These are phyloP conservation scores for Apodemia duryi DNA, from an alignment of 2,888 invertebrate species.

Conservation along the genomic window DNA sequence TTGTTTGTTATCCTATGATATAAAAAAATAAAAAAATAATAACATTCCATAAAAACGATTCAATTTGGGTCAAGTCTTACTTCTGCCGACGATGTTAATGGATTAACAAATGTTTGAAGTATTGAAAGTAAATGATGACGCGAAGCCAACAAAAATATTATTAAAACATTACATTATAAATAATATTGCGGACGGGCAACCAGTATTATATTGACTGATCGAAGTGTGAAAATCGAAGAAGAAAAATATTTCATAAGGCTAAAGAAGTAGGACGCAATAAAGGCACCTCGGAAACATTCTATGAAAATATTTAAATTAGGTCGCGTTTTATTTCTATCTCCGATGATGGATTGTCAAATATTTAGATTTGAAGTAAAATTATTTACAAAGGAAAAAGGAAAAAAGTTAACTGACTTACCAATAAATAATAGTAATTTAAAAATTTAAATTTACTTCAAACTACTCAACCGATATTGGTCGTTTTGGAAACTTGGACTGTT, in stretches of 20 bases:
- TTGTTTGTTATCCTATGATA: no score
- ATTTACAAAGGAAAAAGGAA: background rate
- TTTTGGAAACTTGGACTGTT: no score
- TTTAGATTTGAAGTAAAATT: background rate
- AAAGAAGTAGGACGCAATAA: background rate
- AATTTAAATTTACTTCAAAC: no score
- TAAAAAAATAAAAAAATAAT: no score
- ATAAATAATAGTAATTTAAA: no score
- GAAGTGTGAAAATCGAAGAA: background rate
- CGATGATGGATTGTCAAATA: background rate
- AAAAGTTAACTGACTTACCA: no score
- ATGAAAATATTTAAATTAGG: background rate
- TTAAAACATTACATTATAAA: no score
- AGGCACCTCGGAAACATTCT: background rate
- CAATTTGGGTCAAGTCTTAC: slow-evolving; percentile 3
- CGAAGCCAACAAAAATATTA: background rate
- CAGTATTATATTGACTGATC: background rate
- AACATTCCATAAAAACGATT: slow-evolving; percentile 8
- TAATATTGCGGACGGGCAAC: no score
- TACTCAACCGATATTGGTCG: no score
- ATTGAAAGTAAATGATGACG: background rate
- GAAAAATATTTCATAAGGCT: background rate
- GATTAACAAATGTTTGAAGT: slow-evolving; percentile 3
- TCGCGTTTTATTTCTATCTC: background rate
- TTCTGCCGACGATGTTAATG: background rate